phyloP scores from a whole-genome alignment of 1,140 invertebrate genomes.

The Marisa cornuarietis region DNA sequence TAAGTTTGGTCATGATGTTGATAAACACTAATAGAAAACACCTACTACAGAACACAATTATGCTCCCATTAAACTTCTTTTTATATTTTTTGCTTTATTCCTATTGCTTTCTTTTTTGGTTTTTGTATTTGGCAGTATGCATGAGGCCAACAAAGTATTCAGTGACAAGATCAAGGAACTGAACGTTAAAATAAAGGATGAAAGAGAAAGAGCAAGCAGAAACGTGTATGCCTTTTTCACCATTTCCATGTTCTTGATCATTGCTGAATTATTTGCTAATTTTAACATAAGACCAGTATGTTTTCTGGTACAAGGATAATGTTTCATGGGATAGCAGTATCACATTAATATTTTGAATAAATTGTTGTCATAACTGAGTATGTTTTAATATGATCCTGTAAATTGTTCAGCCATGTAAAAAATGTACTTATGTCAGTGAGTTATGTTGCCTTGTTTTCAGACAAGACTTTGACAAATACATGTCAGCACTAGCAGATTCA shows the following conservation, averaged over 20 bases:
- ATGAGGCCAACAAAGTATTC: conserved; percentile 26
- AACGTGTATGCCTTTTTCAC: conserved; percentile 23
- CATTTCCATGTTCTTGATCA: not conserved
- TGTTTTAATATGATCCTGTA: no score
- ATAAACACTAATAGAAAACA: not conserved
- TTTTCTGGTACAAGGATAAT: no score
- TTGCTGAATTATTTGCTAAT: not conserved
- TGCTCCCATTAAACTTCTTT: not conserved
- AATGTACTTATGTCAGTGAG: not conserved
- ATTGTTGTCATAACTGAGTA: no score
- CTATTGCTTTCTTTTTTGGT: not conserved
- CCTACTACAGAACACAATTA: not conserved
- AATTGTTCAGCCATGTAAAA: not conserved
- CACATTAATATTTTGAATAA: no score
- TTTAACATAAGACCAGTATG: not conserved
- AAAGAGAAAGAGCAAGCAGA: conserved; percentile 25
- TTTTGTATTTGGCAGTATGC: conserved; percentile 24
- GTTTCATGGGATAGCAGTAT: no score
- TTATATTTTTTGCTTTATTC: not conserved
- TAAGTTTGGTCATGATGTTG: not conserved
- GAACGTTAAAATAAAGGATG: conserved; percentile 30
- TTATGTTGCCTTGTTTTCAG: conserved; percentile 27
- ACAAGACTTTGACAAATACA: conserved; percentile 39
- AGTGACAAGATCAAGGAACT: conserved; percentile 30
- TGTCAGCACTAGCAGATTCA: conserved; percentile 32